phyloP scores from a whole-genome alignment of 2,113 vertebrate species.

The Herpetotheres cachinnans region DNA sequence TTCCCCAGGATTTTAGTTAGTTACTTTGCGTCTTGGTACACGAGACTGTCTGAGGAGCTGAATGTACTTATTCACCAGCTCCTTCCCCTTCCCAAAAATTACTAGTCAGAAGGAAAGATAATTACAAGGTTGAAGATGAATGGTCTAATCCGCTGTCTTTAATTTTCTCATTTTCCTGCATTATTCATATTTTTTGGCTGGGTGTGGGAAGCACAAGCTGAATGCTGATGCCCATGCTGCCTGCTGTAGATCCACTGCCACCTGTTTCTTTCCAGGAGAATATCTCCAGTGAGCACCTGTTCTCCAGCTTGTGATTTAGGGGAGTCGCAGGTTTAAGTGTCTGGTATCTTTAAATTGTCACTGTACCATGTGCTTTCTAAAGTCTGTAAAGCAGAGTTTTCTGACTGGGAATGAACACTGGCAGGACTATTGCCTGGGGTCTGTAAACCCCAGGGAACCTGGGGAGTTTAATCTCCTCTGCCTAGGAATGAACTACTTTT shows the following conservation, averaged over 20 bases:
- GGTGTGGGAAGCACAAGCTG: neutral
- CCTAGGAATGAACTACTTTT: neutral
- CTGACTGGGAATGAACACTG: neutral
- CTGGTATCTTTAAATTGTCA: neutral
- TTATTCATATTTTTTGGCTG: conserved; percentile 40
- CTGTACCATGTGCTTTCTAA: neutral
- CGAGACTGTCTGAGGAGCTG: neutral
- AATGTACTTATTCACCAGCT: neutral
- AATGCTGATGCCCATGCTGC: neutral
- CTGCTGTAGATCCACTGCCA: neutral
- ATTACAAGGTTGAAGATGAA: conserved; percentile 55
- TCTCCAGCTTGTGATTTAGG: neutral
- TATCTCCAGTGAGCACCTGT: neutral
- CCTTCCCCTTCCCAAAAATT: neutral
- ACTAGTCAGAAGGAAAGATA: conserved; percentile 32
- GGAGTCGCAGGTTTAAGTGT: neutral
- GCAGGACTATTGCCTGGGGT: neutral
- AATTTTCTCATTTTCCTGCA: conserved; percentile 23
- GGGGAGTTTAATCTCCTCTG: neutral
- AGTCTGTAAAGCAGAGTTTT: neutral
- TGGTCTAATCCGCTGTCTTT: neutral
- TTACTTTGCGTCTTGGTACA: neutral
- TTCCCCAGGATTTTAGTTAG: neutral
- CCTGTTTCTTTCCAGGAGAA: neutral
- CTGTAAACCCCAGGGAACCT: neutral